phyloP scores from a whole-genome alignment of 2,888 invertebrate species.

The Caenorhabditis angaria region DNA sequence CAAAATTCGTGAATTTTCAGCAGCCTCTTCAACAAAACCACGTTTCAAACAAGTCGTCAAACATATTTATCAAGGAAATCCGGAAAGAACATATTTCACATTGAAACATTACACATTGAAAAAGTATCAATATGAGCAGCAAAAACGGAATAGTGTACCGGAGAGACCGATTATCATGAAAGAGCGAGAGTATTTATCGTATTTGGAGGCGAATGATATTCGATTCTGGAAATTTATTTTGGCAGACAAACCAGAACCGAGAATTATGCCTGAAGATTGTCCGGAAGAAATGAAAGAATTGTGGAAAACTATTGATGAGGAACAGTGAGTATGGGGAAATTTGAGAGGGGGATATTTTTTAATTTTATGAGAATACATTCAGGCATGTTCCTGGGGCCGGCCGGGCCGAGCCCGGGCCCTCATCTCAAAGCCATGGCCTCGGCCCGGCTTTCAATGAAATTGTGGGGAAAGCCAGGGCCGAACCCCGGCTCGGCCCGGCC shows the following conservation, averaged over 20 bases:
- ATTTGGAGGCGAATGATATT: not conserved
- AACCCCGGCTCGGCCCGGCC: no score
- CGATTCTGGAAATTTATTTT: not conserved
- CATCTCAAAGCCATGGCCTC: no score
- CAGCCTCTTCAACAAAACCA: no score
- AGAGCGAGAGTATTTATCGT: not conserved
- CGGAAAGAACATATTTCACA: not conserved
- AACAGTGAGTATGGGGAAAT: not conserved
- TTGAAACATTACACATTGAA: not conserved
- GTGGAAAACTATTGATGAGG: not conserved
- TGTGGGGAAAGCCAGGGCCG: no score
- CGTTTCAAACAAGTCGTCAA: not conserved
- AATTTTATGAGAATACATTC: no score
- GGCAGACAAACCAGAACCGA: not conserved
- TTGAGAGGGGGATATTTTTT: no score
- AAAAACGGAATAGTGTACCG: no score
- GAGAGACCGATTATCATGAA: not conserved
- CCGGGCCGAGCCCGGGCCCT: no score
- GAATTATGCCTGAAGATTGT: not conserved
- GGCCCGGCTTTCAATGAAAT: no score
- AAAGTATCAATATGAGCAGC: no score
- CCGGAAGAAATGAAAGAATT: not conserved
- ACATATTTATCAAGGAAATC: slow-evolving; percentile 3
- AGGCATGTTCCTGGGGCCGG: no score
- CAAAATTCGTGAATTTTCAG: no score